phyloP scores from a whole-genome alignment of 2,113 vertebrate genomes.

The Grammatotria lemairii region DNA sequence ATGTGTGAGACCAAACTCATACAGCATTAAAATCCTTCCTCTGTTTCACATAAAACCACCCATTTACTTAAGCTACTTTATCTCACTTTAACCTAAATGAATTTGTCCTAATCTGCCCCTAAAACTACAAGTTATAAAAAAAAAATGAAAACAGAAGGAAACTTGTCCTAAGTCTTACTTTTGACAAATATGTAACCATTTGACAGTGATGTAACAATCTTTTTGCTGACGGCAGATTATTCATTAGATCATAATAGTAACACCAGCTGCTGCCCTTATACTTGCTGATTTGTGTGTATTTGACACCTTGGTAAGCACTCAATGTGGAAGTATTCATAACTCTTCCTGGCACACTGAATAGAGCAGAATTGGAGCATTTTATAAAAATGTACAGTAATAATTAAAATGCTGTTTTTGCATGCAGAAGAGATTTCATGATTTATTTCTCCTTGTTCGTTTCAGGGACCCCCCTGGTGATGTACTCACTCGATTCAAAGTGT shows the following conservation, averaged over 20 bases:
- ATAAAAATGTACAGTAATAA: constrained; percentile 31
- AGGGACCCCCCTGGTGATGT: constrained; percentile 19
- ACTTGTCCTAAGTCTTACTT: neutral
- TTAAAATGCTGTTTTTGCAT: constrained; percentile 5
- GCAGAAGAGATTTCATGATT: constrained; percentile 3
- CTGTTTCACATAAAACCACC: neutral
- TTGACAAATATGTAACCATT: neutral
- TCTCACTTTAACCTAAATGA: neutral
- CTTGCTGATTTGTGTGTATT: constrained; percentile 15
- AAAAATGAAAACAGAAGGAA: neutral
- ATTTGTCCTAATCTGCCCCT: neutral
- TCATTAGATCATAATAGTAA: constrained; percentile 5
- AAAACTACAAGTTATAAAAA: neutral
- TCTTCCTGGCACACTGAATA: constrained; percentile 43
- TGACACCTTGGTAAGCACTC: constrained; percentile 20
- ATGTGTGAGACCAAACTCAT: constrained; percentile 24
- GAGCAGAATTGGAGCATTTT: neutral
- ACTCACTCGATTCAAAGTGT: constrained; percentile 36
- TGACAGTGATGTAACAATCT: neutral
- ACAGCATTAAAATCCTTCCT: neutral
- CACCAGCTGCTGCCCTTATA: constrained; percentile 41
- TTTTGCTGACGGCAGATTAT: neutral
- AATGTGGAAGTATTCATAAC: constrained; percentile 18
- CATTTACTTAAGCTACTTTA: neutral
- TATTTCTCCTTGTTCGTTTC: constrained; percentile 6